phyloP scores from a whole-genome alignment of 1,140 invertebrate species.

The Patella vulgata region DNA sequence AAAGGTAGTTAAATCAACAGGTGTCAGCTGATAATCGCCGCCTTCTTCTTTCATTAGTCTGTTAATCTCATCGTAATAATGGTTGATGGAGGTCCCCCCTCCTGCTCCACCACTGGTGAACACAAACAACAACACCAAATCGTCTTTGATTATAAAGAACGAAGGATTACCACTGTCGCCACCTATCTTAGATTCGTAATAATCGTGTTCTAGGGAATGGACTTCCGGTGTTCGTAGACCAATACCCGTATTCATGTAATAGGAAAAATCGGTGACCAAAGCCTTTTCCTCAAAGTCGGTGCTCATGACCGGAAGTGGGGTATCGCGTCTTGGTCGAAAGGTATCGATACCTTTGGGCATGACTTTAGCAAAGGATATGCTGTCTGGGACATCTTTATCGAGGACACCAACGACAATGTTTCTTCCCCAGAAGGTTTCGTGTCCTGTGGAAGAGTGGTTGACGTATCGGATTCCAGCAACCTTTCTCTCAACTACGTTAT shows the following conservation, averaged over 20 bases:
- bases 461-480: constrained; percentile 26
- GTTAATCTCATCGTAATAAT: constrained; percentile 43
- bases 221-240: constrained; percentile 16
- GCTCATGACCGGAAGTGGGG: constrained; percentile 33
- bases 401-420: constrained; percentile 49
- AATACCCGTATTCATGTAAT: constrained; percentile 14
- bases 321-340: constrained; percentile 5
- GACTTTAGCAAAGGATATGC: constrained; percentile 42
- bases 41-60: constrained; percentile 33
- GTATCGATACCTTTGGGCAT: constrained; percentile 31
- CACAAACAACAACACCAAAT: constrained; percentile 46
- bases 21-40: constrained; percentile 38
- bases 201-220: constrained; percentile 23
- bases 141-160: constrained; percentile 42
- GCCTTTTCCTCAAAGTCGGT: constrained; percentile 53
- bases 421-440: constrained; percentile 27
- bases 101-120: constrained; percentile 48
- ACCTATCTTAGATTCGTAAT: constrained; percentile 44
- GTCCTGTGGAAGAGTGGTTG: neutral
- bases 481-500: constrained; percentile 41
- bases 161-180: constrained; percentile 51
- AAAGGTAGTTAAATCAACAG: constrained; percentile 34
- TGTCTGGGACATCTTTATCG: constrained; percentile 39
- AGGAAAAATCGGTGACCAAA: constrained; percentile 35
- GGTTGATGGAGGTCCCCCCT: constrained; percentile 41